Evolutionary conservation across 2,888 invertebrate species (phyloP), one percentile per base, ranked within the genome.

Genomic region (Melanostoma scalare): DNA sequence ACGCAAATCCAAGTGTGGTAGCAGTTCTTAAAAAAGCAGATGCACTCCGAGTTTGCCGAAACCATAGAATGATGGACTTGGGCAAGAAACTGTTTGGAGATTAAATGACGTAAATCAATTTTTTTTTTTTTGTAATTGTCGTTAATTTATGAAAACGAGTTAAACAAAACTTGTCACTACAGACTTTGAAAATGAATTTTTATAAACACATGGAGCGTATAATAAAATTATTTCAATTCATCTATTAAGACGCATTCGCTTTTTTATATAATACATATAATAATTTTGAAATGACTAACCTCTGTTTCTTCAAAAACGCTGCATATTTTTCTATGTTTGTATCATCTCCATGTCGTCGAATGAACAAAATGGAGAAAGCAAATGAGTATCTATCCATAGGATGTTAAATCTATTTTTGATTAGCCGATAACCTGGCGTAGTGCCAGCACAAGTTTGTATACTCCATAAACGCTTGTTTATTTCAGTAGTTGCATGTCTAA

Each of bases 41-140:
- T 87, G 96, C 96, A 4, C 92, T 97, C 52, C 94, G 95, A 86
- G 96, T 96, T 87, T 97, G 97, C 90, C 93, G 96, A 89, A 96
- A 95, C 90, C 97, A 97, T 90, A 93, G 96, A 88, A 94, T 97
- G 91, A 97, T 97, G 96, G 96, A 96, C 87, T 92, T 97, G 90
- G 96, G 96, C 87, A 97, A 96, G 92, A 95, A 95, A 90, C 93
- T 97, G 85, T 97, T 96, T 91, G 96, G 96, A 86, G 96, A 96
- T 92, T 97, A 95, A 88, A 42, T 36, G 8, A 53, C 53, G 10
- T 6, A 0, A 42, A 31, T 31, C 30, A 61, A 35, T 56, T n/a
- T 40, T 20, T 53, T 74, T 68, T 56, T 56, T 4, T 35, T 52
- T 63, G 20, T 36, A 36, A 31, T 65, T 46, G 33, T 68, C 36